Conservation (phyloP, 2,113 vertebrate genomes). For the Centropus bengalensis region DNA sequence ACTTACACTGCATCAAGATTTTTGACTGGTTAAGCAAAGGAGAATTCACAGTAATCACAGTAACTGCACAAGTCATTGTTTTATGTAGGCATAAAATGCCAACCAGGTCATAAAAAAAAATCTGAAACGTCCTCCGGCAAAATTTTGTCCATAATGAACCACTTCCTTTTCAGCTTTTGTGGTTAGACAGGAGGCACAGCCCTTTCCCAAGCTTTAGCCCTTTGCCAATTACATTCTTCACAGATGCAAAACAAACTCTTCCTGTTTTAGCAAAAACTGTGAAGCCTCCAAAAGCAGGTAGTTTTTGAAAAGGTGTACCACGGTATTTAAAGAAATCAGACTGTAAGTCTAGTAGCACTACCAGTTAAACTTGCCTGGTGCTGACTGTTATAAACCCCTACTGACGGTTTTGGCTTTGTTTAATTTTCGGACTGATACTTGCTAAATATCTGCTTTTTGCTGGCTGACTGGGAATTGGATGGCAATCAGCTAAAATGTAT, state of each 20-base stretch:
- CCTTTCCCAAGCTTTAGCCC: not conserved
- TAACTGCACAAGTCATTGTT: not conserved
- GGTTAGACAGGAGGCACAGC: not conserved
- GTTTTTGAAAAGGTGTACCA: not conserved
- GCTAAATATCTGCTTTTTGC: not conserved
- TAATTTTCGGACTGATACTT: not conserved
- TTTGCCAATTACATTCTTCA: not conserved
- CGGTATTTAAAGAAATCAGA: not conserved
- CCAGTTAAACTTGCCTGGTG: not conserved
- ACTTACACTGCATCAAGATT: not conserved
- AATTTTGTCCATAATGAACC: not conserved
- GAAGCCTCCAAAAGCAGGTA: not conserved
- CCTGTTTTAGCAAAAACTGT: not conserved
- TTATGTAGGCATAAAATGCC: not conserved
- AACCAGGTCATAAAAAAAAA: not conserved
- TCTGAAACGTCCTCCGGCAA: not conserved
- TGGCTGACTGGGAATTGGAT: not conserved
- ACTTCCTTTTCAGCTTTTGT: not conserved
- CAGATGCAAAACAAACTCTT: not conserved
- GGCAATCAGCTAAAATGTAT: not conserved
- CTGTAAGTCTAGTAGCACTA: not conserved
- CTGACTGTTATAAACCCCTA: not conserved
- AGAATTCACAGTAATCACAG: not conserved
- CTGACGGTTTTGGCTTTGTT: not conserved
- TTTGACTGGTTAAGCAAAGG: not conserved